Evolutionary conservation across 2,888 invertebrate genomes (phyloP).

Genomic region (Calephelis perditalis): DNA sequence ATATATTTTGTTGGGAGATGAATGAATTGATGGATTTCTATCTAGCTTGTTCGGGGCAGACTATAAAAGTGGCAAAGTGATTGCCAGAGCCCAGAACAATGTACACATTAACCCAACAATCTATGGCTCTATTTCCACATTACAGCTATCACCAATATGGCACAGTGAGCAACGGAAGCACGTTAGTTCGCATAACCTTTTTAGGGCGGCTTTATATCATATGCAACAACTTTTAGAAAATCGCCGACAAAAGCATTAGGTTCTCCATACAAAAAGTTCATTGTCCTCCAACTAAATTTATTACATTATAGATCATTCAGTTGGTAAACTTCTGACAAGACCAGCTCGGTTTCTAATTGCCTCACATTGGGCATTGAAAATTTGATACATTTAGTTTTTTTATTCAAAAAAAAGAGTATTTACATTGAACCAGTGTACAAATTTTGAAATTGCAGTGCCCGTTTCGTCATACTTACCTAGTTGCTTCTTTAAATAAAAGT

Average conservation of each 20-base stretch:
- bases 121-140: background rate
- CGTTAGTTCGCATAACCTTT: background rate
- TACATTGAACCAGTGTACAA: background rate
- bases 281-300: background rate
- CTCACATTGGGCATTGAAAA: too few species aligned
- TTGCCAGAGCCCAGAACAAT: background rate
- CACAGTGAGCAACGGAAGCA: background rate
- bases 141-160: constrained; percentile 5
- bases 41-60: background rate
- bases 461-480: too few species aligned
- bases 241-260: background rate
- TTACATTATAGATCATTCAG: too few species aligned
- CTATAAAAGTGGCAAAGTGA: background rate
- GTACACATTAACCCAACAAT: background rate
- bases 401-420: too few species aligned
- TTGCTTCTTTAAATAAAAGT: too few species aligned
- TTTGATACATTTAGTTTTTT: too few species aligned
- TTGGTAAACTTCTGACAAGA: too few species aligned
- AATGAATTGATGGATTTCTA: constrained; percentile 1
- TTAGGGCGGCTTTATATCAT: background rate
- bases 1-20: constrained; percentile 7
- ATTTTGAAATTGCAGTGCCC: too few species aligned
- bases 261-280: too few species aligned
- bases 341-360: too few species aligned
- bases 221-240: background rate